Evolutionary conservation across 2,797 vertebrate genomes (phyloP), one percentile per base, ranked within the genome.

Genomic region (Toxotes lorentzi): DNA sequence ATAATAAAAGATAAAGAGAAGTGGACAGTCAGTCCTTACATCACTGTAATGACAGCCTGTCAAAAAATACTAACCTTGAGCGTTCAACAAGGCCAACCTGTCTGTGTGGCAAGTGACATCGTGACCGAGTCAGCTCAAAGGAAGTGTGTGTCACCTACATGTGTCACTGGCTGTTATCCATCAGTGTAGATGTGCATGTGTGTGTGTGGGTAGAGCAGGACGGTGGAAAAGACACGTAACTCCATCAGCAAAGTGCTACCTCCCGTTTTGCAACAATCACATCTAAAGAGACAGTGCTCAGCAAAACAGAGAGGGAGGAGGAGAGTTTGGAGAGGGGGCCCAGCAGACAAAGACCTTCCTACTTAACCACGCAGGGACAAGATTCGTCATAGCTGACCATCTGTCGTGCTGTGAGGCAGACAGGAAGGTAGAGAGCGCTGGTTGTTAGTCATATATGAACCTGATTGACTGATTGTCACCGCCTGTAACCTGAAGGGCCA

Each of bases 211-310:
- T 35, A 10, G 21, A 40, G 66, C 23, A 75, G 48, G 40, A 65
- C 69, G 65, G 67, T 63, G 70, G 85, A 85, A 91, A 77, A 66
- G 67, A 87, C 83, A 76, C 47, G 63, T 73, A 80, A 78, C 70
- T 74, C 80, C 70, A 77, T 84, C 82, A 90, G 78, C 79, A 75
- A 80, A 89, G 81, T 80, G 80, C 82, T 75, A 76, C 79, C 88
- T 84, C 74, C 63, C 61, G 48, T 76, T 82, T 87, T 74, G 74
- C 61, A 82, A 77, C 66, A 71, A 68, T 74, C 69, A 63, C 66
- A 73, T 58, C 56, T 35, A 69, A 87, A 82, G 70, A 74, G 67
- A 66, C 30, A 7, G 6, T 27, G 58, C 54, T 74, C 82, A 83
- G 85, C 78, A 65, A 48, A 76, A 74, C n/a, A 34, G 51, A 35